Evolutionary conservation across 35 echinoderm and acorn worm species (phyloP), one percentile per base, ranked within the genome.

Genomic region (Acanthaster planci): DNA sequence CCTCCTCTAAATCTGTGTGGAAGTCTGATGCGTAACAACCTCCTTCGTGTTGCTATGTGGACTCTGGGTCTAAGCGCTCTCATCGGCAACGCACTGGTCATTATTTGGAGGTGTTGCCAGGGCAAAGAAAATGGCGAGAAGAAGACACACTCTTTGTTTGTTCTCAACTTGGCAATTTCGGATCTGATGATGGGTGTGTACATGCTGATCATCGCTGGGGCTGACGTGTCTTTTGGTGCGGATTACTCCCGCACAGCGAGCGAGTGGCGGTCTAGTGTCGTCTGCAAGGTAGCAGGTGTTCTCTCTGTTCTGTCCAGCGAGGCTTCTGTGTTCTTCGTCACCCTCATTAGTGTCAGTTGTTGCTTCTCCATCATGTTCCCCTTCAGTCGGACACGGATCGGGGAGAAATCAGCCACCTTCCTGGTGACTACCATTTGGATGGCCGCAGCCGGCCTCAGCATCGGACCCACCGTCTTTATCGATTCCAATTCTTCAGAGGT

Each of bases 1-100:
- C 80, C 80, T 31, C 80, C 80, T 0, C 80, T 82, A 15, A 57
- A 57, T 53, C 53, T 64, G n/a, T 95, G 93, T 60, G 88, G 86
- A 19, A 84, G 86, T 40, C 54, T 95, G 5, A 95, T 95, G 93
- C 68, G 80, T 26, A 90, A 90, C 42, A 34, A 60, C 2, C 76
- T 80, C 21, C 82, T 95, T 15, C 93, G 93, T 10, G 72, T 90
- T 0, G 64, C 53, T 38, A 84, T 95, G 84, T 95, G 93, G 93
- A 51, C 87, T 35, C 77, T 95, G 10, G 93, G 93, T 2, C 34
- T 91, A 10, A 90, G 88, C 29, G 93, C 93, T 19, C 84, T 95
- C 32, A 32, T 95, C 30, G 93, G 93, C 23, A 95, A 95, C 77
- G 27, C 79, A 1, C 37, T 95, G 39, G 93, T 95, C 1, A 84